phyloP scores from a whole-genome alignment of 1,140 invertebrate genomes.

The silkworm (Bombyx mori) region DNA sequence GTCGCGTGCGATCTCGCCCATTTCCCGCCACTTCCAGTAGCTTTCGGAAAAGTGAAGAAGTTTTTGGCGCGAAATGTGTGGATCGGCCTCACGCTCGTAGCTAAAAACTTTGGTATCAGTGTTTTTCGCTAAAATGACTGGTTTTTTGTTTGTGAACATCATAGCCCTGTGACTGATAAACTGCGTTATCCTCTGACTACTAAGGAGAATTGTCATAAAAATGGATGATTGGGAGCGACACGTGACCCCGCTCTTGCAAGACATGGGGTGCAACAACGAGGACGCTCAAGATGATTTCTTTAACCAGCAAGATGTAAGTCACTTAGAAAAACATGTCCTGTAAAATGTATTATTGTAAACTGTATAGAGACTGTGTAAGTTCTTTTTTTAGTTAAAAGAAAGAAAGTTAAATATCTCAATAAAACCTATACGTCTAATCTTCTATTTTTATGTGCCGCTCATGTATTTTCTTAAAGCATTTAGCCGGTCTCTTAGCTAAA shows the following conservation, averaged over 20 bases:
- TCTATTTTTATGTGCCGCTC: too few species aligned
- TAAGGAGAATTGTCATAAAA: slow-evolving; percentile 40
- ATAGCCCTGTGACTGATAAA: slow-evolving; percentile 40
- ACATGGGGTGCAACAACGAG: slow-evolving; percentile 66
- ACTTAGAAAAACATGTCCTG: not conserved
- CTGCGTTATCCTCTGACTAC: slow-evolving; percentile 25
- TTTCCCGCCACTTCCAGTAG: slow-evolving; percentile 49
- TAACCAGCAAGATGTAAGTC: slow-evolving; percentile 68
- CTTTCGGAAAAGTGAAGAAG: slow-evolving; percentile 30
- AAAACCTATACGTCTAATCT: too few species aligned
- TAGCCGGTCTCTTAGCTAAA: too few species aligned
- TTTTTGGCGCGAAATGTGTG: slow-evolving; percentile 62
- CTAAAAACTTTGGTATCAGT: slow-evolving; percentile 23
- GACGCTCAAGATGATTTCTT: slow-evolving; percentile 70
- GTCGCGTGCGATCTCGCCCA: slow-evolving; percentile 39
- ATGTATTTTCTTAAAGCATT: too few species aligned
- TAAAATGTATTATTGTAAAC: too few species aligned
- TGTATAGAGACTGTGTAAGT: too few species aligned
- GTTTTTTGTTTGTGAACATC: slow-evolving; percentile 44
- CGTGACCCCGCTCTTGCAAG: slow-evolving; percentile 67
- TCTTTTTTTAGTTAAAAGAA: too few species aligned
- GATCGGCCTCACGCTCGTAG: slow-evolving; percentile 4
- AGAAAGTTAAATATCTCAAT: too few species aligned
- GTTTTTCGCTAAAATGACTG: slow-evolving; percentile 37
- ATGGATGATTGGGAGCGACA: slow-evolving; percentile 72